Base-by-base conservation (phyloP, 2,888 invertebrate genomes). In the Cosmia pyralina region DNA sequence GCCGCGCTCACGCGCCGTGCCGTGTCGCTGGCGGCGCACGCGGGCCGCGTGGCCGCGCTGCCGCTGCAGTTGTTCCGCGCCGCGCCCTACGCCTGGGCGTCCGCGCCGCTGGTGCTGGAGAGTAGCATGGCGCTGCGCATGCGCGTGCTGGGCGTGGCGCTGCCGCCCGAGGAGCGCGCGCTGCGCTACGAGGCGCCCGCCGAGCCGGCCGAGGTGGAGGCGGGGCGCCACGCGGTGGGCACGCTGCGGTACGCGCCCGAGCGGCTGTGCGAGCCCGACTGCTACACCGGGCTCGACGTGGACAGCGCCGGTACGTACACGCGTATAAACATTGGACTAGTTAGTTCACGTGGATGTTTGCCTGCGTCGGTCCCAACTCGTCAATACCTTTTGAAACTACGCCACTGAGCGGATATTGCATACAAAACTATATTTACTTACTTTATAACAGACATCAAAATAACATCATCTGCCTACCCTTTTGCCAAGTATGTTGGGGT, bases 91-190 rank as follows among this genome's bases (percentile, higher is more conserved):
- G 90, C 90, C 82, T 79, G 87, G 84, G 81, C 96, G 66, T 89
- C 98, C 81, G 98, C 98, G 87, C 97, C 98, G 85, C 95, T 99
- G 77, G 97, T 97, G 90, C 97, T 99, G 80, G 97, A 98, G 89
- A 99, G 98, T 87, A 97, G 97, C 8, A 99, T 98, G 95, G 95
- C 97, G 83, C 97, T 98, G 88, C 97, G 97, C 67, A 98, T 99
- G 98, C 97, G 97, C 82, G 97, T 99, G 62, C 97, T 97, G 71
- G 93, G 96, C 80, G 97, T 98, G 58, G 92, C 97, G 82, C 97
- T 97, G 81, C 94, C 97, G 75, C 97, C 97, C 13, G 95, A 96
- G 52, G 97, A 97, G 92, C 91, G 96, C n/a, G 96, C 97, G 53
- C 96, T 98, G 53, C 19, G 0, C 1, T 74, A 10, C 38, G 48